Evolutionary conservation across 2,888 invertebrate species (phyloP).

Genomic region (Acanthosoma haemorrhoidale): DNA sequence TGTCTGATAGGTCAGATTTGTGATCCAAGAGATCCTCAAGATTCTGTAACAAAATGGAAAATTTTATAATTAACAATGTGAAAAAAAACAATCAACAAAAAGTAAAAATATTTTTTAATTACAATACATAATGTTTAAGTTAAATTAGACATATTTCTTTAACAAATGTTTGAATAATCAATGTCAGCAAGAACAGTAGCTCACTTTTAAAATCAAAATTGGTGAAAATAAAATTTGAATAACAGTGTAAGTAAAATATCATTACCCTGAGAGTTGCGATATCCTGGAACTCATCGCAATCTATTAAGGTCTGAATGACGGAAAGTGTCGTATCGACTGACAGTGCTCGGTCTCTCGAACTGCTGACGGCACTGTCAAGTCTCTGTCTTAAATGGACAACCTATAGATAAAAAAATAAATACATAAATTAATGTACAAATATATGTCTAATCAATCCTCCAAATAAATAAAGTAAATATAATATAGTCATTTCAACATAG

Average conservation of each 20-base stretch:
- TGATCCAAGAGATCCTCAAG: constrained; percentile 85
- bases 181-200: neutral
- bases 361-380: constrained; percentile 81
- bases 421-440: neutral
- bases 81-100: neutral
- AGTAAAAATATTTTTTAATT: neutral
- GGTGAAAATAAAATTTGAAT: neutral
- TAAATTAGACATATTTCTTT: neutral
- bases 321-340: constrained; percentile 77
- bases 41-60: constrained; percentile 56
- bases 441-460: too few relatives aligned
- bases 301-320: constrained; percentile 88
- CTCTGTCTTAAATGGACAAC: constrained; percentile 82
- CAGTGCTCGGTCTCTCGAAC: constrained; percentile 72
- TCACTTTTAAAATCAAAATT: neutral
- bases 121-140: neutral
- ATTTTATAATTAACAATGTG: neutral
- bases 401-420: constrained; percentile 43
- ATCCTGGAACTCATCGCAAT: constrained; percentile 95
- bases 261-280: constrained; percentile 73
- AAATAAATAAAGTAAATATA: too few relatives aligned
- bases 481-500: too few relatives aligned
- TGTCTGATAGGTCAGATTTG: constrained; percentile 85
- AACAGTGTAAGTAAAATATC: neutral
- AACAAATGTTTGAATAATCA: neutral